Base-by-base conservation (phyloP, 35 echinoderm and acorn worm species). In the Eucidaris tribuloides region DNA sequence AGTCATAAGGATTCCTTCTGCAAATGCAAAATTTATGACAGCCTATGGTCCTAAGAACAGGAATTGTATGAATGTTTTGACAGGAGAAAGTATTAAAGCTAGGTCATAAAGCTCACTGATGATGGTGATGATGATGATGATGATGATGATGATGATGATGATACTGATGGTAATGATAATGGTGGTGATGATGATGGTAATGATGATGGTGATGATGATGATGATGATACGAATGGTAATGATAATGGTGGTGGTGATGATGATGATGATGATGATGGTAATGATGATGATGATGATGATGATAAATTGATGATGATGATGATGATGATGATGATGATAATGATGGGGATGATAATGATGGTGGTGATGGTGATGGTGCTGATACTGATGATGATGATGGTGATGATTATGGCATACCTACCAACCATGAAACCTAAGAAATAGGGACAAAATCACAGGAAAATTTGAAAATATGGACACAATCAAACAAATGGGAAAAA, bases 211-310 rank as follows among this genome's bases (percentile, higher is more conserved):
- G 14, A n/a, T n/a, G n/a, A n/a, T n/a, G n/a, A n/a, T n/a, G n/a
- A n/a, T n/a, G n/a, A n/a, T n/a, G n/a, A n/a, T n/a, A n/a, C n/a
- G n/a, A n/a, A n/a, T n/a, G n/a, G n/a, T n/a, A n/a, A n/a, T n/a
- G n/a, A n/a, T n/a, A 31, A 7, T 19, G 7, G 14, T 9, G 7
- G 7, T 19, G 7, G 29, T 19, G 15, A 65, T 65, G 62, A 19
- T 19, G 29, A 65, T 65, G 62, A 65, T 65, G 62, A 13, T 27
- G 29, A 65, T 65, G 29, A 15, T 19, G 29, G 30, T 65, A 9
- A 31, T 65, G 15, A 19, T 19, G 62, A 65, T 31, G 29, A 65
- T 65, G 62, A 65, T 65, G 62, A 65, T 65, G 62, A 65, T n/a
- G n/a, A n/a, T n/a, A n/a, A n/a, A n/a, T n/a, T n/a, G n/a, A n/a